Evolutionary conservation across 2,888 invertebrate genomes (phyloP).

Genomic region (Acholoe squamosa): DNA sequence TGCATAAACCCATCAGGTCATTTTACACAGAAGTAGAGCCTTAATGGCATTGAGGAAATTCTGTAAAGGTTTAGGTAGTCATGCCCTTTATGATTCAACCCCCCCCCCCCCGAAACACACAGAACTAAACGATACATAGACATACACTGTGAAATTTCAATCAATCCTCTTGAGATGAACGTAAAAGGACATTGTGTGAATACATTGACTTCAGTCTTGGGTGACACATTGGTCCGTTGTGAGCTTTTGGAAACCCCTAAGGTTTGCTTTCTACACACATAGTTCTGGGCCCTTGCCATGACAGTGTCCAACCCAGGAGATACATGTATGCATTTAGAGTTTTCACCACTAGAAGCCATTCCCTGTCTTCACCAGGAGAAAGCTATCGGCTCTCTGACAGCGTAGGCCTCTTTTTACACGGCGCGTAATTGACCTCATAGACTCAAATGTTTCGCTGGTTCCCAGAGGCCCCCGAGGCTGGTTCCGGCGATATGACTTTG

Average conservation of each 20-base stretch:
- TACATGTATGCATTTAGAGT: neutral
- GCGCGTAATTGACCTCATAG: neutral
- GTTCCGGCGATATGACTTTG: conserved; percentile 22
- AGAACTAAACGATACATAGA: too few species aligned
- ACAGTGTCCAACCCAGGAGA: neutral
- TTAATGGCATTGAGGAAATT: too few species aligned
- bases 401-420: neutral
- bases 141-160: too few species aligned
- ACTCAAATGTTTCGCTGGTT: neutral
- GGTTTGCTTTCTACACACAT: neutral
- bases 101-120: too few species aligned
- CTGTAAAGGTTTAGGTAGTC: too few species aligned
- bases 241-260: neutral
- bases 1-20: too few species aligned
- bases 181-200: neutral
- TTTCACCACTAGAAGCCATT: neutral
- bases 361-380: neutral
- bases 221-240: neutral
- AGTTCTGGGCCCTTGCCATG: neutral
- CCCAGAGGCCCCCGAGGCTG: neutral
- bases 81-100: too few species aligned
- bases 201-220: neutral
- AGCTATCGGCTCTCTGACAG: neutral
- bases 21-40: too few species aligned
- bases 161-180: neutral